Conservation (phyloP, 1,140 invertebrate genomes). For the Ostrea denselamellosa region DNA sequence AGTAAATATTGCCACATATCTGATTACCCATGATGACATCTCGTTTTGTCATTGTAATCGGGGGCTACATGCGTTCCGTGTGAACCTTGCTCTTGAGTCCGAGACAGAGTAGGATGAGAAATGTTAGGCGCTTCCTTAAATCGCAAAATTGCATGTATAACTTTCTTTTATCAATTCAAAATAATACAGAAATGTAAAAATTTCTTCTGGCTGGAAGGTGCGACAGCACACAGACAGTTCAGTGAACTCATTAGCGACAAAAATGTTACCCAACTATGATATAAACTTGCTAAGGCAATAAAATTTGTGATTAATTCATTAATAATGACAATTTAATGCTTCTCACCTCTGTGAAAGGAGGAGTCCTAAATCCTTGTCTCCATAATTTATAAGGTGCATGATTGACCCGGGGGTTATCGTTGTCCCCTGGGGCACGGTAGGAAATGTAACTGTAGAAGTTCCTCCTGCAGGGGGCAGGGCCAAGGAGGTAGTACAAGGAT, state of each 20-base stretch:
- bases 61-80: not conserved
- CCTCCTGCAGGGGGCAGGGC: conserved; percentile 4
- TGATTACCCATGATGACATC: conserved; percentile 1
- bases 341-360: conserved; percentile 65
- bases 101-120: not conserved
- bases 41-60: conserved; percentile 5
- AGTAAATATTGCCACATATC: conserved; percentile 32
- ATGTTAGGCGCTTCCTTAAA: not conserved
- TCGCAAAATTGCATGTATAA: not conserved
- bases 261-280: not conserved
- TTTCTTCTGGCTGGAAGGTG: not conserved
- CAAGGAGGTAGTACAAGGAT: conserved; percentile 34
- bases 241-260: not conserved
- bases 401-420: conserved; percentile 53
- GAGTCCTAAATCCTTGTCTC: conserved; percentile 66
- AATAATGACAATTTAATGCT: conserved; percentile 26
- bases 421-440: conserved; percentile 11
- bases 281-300: not conserved
- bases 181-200: not conserved
- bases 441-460: not conserved
- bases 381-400: conserved; percentile 67
- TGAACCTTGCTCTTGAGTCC: not conserved
- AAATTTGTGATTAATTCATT: not conserved
- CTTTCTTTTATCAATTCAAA: not conserved
- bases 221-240: not conserved